phyloP scores from a whole-genome alignment of 35 echinoderm and acorn worm genomes.

The Lytechinus pictus region DNA sequence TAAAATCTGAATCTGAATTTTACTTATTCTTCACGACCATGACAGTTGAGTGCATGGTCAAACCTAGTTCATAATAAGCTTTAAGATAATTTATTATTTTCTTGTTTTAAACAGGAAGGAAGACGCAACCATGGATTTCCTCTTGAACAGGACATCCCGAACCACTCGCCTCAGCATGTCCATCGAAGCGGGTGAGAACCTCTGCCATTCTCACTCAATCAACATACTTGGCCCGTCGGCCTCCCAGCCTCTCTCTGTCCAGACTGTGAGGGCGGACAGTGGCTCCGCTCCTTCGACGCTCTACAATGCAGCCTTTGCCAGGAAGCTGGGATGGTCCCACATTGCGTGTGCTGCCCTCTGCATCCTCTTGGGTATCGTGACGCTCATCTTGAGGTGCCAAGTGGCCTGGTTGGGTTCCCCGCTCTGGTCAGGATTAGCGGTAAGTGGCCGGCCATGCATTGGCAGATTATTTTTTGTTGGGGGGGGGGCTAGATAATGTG shows the following conservation, averaged over 20 bases:
- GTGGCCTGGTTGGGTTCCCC: slow-evolving; percentile 34
- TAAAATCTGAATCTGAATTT: no score
- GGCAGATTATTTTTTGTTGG: no score
- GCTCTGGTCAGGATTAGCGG: slow-evolving; percentile 21
- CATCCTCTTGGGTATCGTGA: neutral
- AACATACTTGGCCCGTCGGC: neutral
- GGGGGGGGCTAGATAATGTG: no score
- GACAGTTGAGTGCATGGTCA: no score
- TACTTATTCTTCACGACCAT: no score
- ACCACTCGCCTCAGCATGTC: slow-evolving; percentile 15
- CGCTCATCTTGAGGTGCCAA: slow-evolving; percentile 6
- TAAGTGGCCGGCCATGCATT: neutral
- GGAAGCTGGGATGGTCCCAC: slow-evolving; percentile 32
- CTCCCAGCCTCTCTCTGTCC: slow-evolving; percentile 13
- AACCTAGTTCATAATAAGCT: no score
- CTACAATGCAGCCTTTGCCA: neutral
- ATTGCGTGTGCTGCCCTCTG: slow-evolving; percentile 11
- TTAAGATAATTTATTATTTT: neutral
- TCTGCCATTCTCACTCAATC: neutral
- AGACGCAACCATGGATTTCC: neutral
- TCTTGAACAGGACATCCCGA: neutral
- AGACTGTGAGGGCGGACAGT: neutral
- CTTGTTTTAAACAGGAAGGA: neutral
- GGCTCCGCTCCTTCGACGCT: neutral
- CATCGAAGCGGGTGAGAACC: neutral